Evolutionary conservation across 1,140 invertebrate species (phyloP).

Genomic region (Orius insidiosus): DNA sequence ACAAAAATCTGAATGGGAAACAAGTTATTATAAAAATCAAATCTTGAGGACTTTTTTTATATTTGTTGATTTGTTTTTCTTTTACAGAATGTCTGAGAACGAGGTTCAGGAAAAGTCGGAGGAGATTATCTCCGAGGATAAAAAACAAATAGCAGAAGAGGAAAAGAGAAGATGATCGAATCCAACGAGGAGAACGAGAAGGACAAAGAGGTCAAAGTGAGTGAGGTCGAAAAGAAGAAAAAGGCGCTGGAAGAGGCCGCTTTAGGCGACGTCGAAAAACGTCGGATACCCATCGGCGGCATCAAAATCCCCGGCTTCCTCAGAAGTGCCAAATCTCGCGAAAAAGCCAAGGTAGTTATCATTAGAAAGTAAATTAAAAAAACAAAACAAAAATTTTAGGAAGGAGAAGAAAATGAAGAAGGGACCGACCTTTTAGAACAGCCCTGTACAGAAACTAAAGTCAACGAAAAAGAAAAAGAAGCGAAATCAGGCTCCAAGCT

Average conservation of each 20-base stretch:
- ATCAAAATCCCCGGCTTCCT: slow-evolving; percentile 69
- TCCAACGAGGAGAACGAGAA: slow-evolving; percentile 34
- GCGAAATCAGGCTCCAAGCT: background rate
- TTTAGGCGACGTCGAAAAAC: slow-evolving; percentile 50
- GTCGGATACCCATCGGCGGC: slow-evolving; percentile 60
- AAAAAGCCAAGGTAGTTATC: slow-evolving; percentile 43
- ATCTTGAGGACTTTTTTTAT: no score
- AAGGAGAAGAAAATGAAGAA: slow-evolving; percentile 19
- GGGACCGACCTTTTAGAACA: slow-evolving; percentile 16
- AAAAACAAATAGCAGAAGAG: slow-evolving; percentile 49
- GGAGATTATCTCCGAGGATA: slow-evolving; percentile 39
- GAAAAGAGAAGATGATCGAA: slow-evolving; percentile 52
- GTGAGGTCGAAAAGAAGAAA: slow-evolving; percentile 32
- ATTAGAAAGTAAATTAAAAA: slow-evolving; percentile 19
- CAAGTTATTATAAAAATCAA: no score
- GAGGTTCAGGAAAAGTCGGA: background rate
- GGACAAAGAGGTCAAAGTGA: slow-evolving; percentile 32
- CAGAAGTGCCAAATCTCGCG: slow-evolving; percentile 33
- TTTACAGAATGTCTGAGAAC: no score
- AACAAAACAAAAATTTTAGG: slow-evolving; percentile 7
- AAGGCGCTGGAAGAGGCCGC: slow-evolving; percentile 42
- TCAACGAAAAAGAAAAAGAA: slow-evolving; percentile 4
- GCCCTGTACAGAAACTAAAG: background rate
- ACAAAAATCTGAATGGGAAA: no score
- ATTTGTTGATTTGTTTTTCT: no score